A percentile compares a stretch with the other conserved stretches of the same genome.
Evolutionary conservation across 2,113 vertebrate species (phyloP).

Genomic region (Toxotes jaculatrix): DNA sequence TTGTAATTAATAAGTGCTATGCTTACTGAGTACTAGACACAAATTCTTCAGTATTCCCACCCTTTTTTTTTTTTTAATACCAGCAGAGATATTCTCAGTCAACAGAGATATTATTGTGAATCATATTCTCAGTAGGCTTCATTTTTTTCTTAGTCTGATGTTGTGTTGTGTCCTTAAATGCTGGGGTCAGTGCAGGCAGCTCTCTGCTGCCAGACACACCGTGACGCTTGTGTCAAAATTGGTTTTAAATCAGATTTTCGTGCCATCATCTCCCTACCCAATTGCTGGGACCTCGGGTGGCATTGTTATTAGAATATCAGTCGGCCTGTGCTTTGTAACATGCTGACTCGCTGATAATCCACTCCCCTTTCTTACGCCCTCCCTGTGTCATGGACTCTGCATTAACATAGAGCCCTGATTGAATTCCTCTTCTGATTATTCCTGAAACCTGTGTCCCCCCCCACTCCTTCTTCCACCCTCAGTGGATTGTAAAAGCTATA

Average conservation of each 20-base stretch:
- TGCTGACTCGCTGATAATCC: conserved; percentile 73
- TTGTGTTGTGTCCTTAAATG: conserved; percentile 45
- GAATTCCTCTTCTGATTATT: conserved; percentile 59
- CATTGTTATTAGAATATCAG: conserved; percentile 61
- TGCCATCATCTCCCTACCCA: conserved; percentile 45
- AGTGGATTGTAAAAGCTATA: conserved; percentile 26
- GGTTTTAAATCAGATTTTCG: conserved; percentile 76
- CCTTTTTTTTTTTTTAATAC: background rate
- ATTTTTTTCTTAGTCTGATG: background rate
- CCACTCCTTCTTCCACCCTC: background rate
- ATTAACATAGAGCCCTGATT: conserved; percentile 61
- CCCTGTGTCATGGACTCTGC: conserved; percentile 35
- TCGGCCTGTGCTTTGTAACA: conserved; percentile 54
- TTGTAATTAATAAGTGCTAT: background rate
- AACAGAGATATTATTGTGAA: conserved; percentile 17
- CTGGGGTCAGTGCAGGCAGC: conserved; percentile 38
- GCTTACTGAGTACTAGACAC: background rate
- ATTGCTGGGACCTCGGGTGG: conserved; percentile 24
- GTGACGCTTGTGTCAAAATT: conserved; percentile 64
- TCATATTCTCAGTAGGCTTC: conserved; percentile 27
- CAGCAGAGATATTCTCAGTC: conserved; percentile 15
- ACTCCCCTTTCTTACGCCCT: conserved; percentile 41
- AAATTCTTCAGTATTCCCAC: background rate
- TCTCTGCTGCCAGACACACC: conserved; percentile 30
- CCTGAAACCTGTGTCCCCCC: conserved; percentile 9